phyloP scores from a whole-genome alignment of 2,888 invertebrate genomes.

The Andrena hattorfiana region DNA sequence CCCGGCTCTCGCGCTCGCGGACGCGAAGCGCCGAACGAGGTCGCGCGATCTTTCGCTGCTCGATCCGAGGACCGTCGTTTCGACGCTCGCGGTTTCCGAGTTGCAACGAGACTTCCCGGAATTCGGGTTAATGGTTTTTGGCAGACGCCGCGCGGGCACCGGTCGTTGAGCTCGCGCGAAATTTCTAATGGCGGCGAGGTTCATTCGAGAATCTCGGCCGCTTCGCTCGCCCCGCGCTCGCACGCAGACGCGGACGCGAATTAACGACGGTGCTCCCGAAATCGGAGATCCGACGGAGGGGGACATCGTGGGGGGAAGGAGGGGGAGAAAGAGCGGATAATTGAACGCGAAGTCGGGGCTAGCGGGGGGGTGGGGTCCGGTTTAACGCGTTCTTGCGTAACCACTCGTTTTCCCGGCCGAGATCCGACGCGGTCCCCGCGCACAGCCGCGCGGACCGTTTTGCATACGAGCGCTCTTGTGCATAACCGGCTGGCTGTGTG shows the following conservation, averaged over 20 bases:
- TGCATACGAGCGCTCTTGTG: constrained; percentile 21
- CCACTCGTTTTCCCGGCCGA: constrained; percentile 21
- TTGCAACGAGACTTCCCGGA: constrained; percentile 36
- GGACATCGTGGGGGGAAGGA: too few species aligned
- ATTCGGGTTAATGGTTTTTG: constrained; percentile 79
- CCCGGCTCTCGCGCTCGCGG: not conserved
- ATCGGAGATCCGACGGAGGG: not conserved
- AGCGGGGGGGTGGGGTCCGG: constrained; percentile 21
- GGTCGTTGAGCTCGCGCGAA: constrained; percentile 47
- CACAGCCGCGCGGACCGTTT: constrained; percentile 15
- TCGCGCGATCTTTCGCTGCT: constrained; percentile 71
- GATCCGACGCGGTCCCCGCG: constrained; percentile 6
- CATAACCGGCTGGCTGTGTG: constrained; percentile 30
- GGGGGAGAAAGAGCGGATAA: not conserved
- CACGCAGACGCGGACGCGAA: not conserved
- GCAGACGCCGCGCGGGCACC: constrained; percentile 54
- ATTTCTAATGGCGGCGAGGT: constrained; percentile 38
- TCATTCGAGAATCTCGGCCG: constrained; percentile 30
- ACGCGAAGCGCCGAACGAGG: constrained; percentile 42
- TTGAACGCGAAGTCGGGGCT: not conserved
- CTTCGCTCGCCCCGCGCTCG: not conserved
- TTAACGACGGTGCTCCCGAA: not conserved
- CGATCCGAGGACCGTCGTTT: constrained; percentile 66
- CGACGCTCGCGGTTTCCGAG: constrained; percentile 26
- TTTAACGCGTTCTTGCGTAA: constrained; percentile 49